Percentiles rank a stretch among this genome's conserved stretches.
These are phyloP conservation scores for Syritta pipiens DNA, from an alignment of 2,888 invertebrate species.

Conservation along the genomic window DNA sequence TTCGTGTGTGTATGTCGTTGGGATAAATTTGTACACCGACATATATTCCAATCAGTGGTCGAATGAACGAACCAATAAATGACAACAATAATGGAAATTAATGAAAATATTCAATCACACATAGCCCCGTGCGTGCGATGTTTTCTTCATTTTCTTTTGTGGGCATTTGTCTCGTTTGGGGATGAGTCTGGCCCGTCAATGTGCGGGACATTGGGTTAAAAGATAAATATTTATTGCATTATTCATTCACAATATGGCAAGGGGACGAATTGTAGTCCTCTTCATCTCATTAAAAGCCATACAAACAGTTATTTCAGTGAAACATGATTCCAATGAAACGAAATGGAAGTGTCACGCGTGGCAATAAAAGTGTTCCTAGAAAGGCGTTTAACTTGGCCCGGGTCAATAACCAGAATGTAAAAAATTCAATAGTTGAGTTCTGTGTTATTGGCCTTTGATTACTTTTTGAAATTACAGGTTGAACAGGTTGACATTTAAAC, in stretches of 20 bases:
- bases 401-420: too few relatives aligned
- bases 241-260: slow-evolving; percentile 1
- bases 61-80: slow-evolving; percentile 57
- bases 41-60: slow-evolving; percentile 57
- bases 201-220: slow-evolving; percentile 4
- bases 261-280: background rate
- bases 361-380: too few relatives aligned
- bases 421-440: too few relatives aligned
- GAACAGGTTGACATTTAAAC: too few relatives aligned
- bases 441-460: too few relatives aligned
- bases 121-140: background rate
- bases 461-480: too few relatives aligned
- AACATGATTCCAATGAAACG: too few relatives aligned
- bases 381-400: too few relatives aligned
- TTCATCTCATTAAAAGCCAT: slow-evolving; percentile 5
- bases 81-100: slow-evolving; percentile 63
- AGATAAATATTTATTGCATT: slow-evolving; percentile 28
- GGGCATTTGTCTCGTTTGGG: background rate
- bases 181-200: background rate
- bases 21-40: background rate
- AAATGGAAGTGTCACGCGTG: too few relatives aligned
- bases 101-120: slow-evolving; percentile 64
- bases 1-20: background rate
- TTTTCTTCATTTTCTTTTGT: background rate
- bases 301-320: too few relatives aligned